These are phyloP conservation scores for Drosophila algonquin DNA, from an alignment of 2,888 invertebrate species.

Conservation along the genomic window DNA sequence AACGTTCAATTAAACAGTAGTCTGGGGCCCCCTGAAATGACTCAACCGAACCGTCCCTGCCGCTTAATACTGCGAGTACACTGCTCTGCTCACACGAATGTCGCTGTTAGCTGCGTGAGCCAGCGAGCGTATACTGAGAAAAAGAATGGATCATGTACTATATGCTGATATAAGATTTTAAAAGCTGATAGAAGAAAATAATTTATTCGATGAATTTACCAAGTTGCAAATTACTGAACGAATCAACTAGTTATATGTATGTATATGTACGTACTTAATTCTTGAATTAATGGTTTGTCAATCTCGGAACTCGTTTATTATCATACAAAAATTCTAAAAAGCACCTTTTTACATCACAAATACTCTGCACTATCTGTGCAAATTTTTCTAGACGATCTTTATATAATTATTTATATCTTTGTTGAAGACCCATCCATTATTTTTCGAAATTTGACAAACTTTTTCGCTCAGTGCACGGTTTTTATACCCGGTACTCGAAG, in stretches of 20 bases:
- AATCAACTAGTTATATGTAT: too few species aligned
- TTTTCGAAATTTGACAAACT: background rate
- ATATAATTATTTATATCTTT: too few species aligned
- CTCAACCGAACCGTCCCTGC: slow-evolving; percentile 38
- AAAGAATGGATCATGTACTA: background rate
- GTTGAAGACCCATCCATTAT: background rate
- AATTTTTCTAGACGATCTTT: too few species aligned
- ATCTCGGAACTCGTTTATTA: too few species aligned
- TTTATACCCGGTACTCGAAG: too few species aligned
- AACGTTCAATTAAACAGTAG: slow-evolving; percentile 64
- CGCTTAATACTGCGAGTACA: slow-evolving; percentile 2
- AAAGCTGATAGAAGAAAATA: too few species aligned
- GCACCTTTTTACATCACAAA: too few species aligned
- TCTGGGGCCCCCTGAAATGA: slow-evolving; percentile 45
- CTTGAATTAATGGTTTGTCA: background rate
- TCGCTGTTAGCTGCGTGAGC: slow-evolving; percentile 55
- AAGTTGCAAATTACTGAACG: too few species aligned
- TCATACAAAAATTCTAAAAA: too few species aligned
- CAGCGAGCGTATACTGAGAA: slow-evolving; percentile 8
- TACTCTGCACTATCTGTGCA: too few species aligned
- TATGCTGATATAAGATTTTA: background rate
- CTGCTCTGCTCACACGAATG: slow-evolving; percentile 33
- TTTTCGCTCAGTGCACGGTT: background rate
- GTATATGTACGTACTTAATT: background rate
- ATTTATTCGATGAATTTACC: too few species aligned